Evolutionary conservation across 1,140 invertebrate genomes (phyloP), one percentile per base, ranked within the genome.

Genomic region (Brachionus calyciflorus): DNA sequence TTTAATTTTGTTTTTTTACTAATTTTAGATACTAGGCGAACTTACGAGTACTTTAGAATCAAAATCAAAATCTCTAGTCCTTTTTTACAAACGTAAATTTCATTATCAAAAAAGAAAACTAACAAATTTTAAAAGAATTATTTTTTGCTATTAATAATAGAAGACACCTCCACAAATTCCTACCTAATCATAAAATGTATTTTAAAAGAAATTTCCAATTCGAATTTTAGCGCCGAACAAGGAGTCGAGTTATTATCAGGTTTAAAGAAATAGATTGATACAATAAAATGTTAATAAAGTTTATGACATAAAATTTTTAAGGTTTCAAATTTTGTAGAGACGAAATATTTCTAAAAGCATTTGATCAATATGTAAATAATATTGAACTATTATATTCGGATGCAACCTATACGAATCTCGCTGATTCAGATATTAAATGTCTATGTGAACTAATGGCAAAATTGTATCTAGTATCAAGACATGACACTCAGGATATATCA

Each of bases 291-390:
- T 24, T 24, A 12, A 46, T 33, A 3, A 65, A 65, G 24, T 44
- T 41, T 3, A 40, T 26, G 4, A 63, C 12, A 14, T 17, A 63
- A 19, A 63, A 63, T 63, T 46, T 65, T 41, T 10, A 63, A 63
- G 57, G 40, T 37, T 63, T 63, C 4, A 46, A 14, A 65, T 65
- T 65, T 65, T 65, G 60, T 41, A 60, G 28, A 17, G 4, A 60
- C 37, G 55, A 60, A 17, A 12, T 60, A 10, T 33, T 60, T 33
- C n/a, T 33, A 60, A 60, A 37, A 60, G 26, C 28, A 33, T 19
- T 60, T 17, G 37, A 19, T 60, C 28, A 60, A 37, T 60, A 60
- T 60, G 55, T 60, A 6, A 30, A 33, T 19, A 60, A 37, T 60
- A 17, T 60, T 60, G 55, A 60, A 33, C 19, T 30, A 17, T 17